Percentiles rank a stretch among this genome's conserved stretches.
phyloP scores from a whole-genome alignment of 2,797 vertebrate species.

The Argentina silus region DNA sequence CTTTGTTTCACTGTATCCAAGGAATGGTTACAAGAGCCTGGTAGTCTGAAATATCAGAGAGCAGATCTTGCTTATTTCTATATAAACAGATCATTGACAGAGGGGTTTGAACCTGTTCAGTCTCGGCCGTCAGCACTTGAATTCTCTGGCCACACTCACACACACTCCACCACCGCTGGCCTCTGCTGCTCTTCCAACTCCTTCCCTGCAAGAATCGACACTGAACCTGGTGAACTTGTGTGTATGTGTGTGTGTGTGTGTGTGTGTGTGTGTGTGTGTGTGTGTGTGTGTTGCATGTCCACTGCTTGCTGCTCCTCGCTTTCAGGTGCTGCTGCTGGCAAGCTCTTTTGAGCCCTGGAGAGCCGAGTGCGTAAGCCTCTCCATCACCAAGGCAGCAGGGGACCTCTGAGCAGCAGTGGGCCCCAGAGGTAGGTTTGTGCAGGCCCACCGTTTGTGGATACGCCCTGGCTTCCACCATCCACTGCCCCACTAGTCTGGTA shows the following conservation, averaged over 20 bases:
- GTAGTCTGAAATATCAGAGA: conserved; percentile 53
- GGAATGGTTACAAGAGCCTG: conserved; percentile 49
- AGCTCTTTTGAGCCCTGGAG: not conserved
- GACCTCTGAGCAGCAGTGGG: too few relatives aligned
- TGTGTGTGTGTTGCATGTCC: too few relatives aligned
- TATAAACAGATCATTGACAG: conserved; percentile 58
- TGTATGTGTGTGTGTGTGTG: not conserved
- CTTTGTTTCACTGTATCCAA: conserved; percentile 43
- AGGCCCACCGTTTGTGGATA: too few relatives aligned
- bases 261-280: too few relatives aligned
- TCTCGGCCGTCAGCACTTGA: conserved; percentile 43
- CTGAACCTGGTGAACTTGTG: conserved; percentile 67
- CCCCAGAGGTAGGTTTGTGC: too few relatives aligned
- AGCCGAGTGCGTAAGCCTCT: too few relatives aligned
- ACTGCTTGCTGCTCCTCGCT: too few relatives aligned
- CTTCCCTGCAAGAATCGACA: conserved; percentile 53
- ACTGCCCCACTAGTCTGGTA: not conserved
- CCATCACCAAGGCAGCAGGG: too few relatives aligned
- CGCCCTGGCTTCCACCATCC: too few relatives aligned
- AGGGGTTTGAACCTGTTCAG: conserved; percentile 49
- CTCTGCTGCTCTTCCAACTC: conserved; percentile 17
- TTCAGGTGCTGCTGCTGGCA: too few relatives aligned
- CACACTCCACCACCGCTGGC: conserved; percentile 31
- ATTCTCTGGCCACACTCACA: conserved; percentile 42
- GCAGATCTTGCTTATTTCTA: conserved; percentile 59